Base-by-base conservation (phyloP, 2,113 vertebrate species). In the Onychorhynchus coronatus region DNA sequence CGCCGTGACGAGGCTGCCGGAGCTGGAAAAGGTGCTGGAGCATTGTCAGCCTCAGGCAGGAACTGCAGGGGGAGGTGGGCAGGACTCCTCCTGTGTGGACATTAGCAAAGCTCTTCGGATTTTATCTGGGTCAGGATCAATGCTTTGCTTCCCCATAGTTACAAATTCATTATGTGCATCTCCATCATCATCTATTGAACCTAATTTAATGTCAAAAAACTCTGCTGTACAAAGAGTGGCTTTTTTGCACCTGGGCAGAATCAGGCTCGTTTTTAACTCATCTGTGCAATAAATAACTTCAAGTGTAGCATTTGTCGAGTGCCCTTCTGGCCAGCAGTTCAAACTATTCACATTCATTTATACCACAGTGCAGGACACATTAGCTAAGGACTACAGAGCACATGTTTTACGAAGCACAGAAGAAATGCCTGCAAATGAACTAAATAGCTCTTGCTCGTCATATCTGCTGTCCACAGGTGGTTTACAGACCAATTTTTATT, bases 271-370 rank as follows among this genome's bases (percentile, higher is more conserved):
- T 95, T 93, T 92, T 71, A 85, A 86, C 79, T 91, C 5, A 1
- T 62, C 58, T 70, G 62, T 79, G 41, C 44, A 59, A 71, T 63
- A 62, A 95, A n/a, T 88, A 90, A 86, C 42, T 55, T 93, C 82
- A 91, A 76, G 90, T 55, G 30, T 37, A 47, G 66, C 50, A 53
- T 56, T 86, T 72, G 84, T 22, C 3, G 3, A 77, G 70, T 56
- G 56, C 49, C 89, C 79, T 80, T 77, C 55, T 92, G 91, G 56
- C 65, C 80, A 89, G 86, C 47, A 62, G 83, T 77, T 92, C 66
- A 89, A 73, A 91, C 77, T 18, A 46, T 42, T 80, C 52, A 2
- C 24, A 4, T 65, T 59, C 56, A 44, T 74, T 47, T 63, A 80
- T 44, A 67, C 2, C 41, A 49, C 0, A 0, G 55, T 16, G 70